phyloP scores from a whole-genome alignment of 2,797 vertebrate species.

The Acrossocheilus wenchowensis region DNA sequence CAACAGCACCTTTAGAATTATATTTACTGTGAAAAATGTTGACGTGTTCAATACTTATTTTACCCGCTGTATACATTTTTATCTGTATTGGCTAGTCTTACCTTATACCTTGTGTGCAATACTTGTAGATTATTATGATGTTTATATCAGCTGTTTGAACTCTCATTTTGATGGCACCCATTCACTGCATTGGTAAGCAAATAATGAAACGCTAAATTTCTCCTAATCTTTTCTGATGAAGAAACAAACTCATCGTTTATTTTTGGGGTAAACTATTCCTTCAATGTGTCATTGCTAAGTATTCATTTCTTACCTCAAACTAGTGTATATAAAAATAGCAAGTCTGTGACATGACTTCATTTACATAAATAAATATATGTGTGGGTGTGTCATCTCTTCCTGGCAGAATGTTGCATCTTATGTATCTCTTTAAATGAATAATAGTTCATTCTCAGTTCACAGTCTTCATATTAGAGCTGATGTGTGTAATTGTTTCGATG shows the following conservation, averaged over 20 bases:
- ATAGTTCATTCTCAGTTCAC: slow-evolving; percentile 18
- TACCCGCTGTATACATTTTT: too few relatives aligned
- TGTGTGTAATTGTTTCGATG: not conserved
- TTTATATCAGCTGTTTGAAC: too few relatives aligned
- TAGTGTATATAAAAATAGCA: not conserved
- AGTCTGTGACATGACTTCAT: not conserved
- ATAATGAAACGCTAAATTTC: too few relatives aligned
- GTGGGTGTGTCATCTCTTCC: not conserved
- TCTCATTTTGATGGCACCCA: too few relatives aligned
- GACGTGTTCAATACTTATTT: too few relatives aligned
- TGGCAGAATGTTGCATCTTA: not conserved
- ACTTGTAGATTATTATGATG: too few relatives aligned
- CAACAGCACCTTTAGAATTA: too few relatives aligned
- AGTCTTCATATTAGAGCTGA: not conserved
- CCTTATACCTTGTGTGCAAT: too few relatives aligned
- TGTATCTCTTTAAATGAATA: slow-evolving; percentile 10
- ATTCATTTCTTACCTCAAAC: not conserved
- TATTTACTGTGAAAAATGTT: too few relatives aligned
- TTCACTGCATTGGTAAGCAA: too few relatives aligned
- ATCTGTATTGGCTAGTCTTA: too few relatives aligned
- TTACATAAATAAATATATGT: not conserved
- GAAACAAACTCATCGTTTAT: not conserved
- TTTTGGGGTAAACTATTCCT: not conserved
- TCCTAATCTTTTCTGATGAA: too few relatives aligned
- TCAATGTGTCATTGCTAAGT: not conserved